These are phyloP conservation scores for Rousettus leschenaultii DNA, from an alignment of 2,113 vertebrate genomes.

Conservation along the genomic window DNA sequence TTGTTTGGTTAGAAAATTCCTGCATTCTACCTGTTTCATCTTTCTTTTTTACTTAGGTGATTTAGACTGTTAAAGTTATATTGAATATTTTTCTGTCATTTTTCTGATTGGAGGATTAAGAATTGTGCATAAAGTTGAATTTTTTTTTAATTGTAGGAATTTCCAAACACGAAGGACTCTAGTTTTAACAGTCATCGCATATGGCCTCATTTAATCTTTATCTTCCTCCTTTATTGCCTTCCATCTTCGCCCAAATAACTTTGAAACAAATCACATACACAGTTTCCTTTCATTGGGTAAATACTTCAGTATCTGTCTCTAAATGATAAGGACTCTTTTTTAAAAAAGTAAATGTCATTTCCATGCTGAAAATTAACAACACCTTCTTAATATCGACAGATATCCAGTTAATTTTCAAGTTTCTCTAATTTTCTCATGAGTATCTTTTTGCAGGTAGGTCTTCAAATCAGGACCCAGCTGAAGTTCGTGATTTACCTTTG, in stretches of 20 bases:
- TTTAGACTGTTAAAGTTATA: background rate
- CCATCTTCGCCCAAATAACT: background rate
- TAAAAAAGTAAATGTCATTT: background rate
- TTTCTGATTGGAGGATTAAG: background rate
- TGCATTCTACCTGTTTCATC: background rate
- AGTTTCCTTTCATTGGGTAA: background rate
- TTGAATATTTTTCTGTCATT: background rate
- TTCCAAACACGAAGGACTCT: background rate
- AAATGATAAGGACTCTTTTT: background rate
- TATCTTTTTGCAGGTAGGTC: background rate
- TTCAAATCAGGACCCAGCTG: background rate
- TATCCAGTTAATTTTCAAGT: background rate
- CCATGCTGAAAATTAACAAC: background rate
- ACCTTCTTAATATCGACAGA: background rate
- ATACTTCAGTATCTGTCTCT: background rate
- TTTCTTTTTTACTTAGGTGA: slow-evolving; percentile 9
- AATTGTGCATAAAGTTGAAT: background rate
- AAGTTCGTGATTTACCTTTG: background rate
- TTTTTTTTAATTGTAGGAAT: background rate
- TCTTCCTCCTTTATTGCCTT: background rate
- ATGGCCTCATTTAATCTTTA: background rate
- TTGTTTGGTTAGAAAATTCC: background rate
- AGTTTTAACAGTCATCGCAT: background rate
- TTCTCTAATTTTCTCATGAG: background rate
- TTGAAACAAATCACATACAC: background rate